Conservation (phyloP, 1,140 invertebrate genomes). For the Leptopilina boulardi region DNA sequence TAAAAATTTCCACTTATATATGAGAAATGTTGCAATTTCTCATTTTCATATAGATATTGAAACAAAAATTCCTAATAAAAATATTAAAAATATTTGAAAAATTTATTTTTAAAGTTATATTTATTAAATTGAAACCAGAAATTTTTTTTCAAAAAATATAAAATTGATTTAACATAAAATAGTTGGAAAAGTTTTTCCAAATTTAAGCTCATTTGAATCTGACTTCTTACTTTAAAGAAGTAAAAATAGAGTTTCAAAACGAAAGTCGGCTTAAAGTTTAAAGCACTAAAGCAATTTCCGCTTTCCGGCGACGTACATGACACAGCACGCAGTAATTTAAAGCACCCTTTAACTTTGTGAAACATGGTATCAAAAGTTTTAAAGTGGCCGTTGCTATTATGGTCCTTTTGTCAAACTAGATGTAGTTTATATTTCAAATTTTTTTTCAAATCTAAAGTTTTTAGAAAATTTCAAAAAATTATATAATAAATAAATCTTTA, state of each 20-base stretch:
- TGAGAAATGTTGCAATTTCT: too few species aligned
- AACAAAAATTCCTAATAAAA: too few species aligned
- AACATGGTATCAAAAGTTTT: slow-evolving; percentile 16
- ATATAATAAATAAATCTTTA: too few species aligned
- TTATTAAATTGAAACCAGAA: not conserved
- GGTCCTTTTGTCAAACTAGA: not conserved
- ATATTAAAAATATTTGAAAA: too few species aligned
- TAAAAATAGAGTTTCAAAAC: slow-evolving; percentile 4
- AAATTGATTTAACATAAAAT: too few species aligned
- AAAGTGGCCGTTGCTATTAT: not conserved
- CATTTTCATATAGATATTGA: too few species aligned
- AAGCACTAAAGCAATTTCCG: slow-evolving; percentile 12
- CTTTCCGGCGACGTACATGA: slow-evolving; percentile 12
- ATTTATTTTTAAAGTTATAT: too few species aligned
- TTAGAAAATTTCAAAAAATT: too few species aligned
- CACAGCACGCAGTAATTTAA: slow-evolving; percentile 18
- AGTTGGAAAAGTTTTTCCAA: slow-evolving; percentile 1
- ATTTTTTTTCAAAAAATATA: not conserved
- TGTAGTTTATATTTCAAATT: not conserved
- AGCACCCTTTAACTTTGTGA: slow-evolving; percentile 15
- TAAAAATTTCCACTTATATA: too few species aligned
- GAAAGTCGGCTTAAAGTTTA: slow-evolving; percentile 3
- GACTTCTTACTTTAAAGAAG: not conserved
- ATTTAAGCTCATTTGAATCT: not conserved
- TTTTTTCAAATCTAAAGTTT: not conserved